Percentiles rank a stretch among this genome's conserved stretches.
Conservation (phyloP, 2,797 vertebrate species). For the Intellagama lesueurii region DNA sequence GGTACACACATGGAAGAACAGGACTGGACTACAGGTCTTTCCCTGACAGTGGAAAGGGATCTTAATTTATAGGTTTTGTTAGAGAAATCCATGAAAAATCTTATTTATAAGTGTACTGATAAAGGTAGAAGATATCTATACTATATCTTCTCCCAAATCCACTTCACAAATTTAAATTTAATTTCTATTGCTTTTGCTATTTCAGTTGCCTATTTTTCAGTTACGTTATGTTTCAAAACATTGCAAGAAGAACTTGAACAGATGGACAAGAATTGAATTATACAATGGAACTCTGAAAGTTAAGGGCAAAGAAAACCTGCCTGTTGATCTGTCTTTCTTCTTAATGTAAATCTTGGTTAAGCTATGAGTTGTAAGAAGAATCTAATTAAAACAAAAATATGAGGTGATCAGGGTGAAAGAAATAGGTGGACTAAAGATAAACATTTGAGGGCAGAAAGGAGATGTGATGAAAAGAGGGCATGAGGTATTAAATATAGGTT, state of each 20-base stretch:
- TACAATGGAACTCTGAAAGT: constrained; percentile 4
- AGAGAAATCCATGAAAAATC: not conserved
- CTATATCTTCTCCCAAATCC: not conserved
- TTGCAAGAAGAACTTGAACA: constrained; percentile 5
- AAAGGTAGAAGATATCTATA: not conserved
- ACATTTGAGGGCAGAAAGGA: not conserved
- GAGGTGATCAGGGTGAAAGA: not conserved
- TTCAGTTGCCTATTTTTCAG: not conserved
- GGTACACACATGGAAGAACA: no score
- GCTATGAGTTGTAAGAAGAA: not conserved
- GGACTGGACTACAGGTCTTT: no score
- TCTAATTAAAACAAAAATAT: constrained; percentile 17
- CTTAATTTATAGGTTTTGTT: not conserved
- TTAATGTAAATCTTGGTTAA: constrained; percentile 19
- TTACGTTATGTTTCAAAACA: not conserved
- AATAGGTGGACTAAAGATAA: not conserved
- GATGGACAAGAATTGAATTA: not conserved
- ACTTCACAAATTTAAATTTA: not conserved
- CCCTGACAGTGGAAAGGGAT: not conserved
- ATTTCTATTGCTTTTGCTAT: not conserved
- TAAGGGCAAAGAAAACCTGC: not conserved
- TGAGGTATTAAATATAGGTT: not conserved
- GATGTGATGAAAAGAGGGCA: constrained; percentile 24
- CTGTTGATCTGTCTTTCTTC: not conserved
- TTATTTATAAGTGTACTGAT: not conserved